Conservation (phyloP, 1,140 invertebrate species). For the Mercenaria mercenaria region DNA sequence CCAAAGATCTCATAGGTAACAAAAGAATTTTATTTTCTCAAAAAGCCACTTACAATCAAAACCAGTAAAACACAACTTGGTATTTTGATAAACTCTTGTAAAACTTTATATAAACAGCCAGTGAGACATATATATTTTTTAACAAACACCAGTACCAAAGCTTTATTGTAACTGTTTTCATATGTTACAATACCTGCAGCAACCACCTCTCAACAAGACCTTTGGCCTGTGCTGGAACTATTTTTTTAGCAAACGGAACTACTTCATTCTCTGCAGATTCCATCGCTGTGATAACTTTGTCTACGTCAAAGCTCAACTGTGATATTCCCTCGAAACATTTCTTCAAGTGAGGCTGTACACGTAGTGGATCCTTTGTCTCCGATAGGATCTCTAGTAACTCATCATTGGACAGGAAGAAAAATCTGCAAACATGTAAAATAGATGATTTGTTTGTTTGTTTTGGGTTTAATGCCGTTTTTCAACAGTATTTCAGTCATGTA, state of each 20-base stretch:
- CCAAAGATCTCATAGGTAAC: too few species aligned
- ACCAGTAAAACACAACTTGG: too few species aligned
- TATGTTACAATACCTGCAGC: constrained; percentile 78
- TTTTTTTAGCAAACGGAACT: constrained; percentile 92
- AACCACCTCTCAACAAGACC: constrained; percentile 86
- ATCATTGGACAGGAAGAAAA: constrained; percentile 89
- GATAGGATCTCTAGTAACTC: constrained; percentile 86
- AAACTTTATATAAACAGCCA: too few species aligned
- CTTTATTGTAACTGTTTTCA: too few species aligned
- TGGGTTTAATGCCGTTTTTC: too few species aligned
- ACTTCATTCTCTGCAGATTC: constrained; percentile 95
- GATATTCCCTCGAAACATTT: constrained; percentile 89
- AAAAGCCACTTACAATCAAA: too few species aligned
- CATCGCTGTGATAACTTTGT: constrained; percentile 95
- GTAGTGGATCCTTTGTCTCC: constrained; percentile 87
- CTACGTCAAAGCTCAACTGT: constrained; percentile 87
- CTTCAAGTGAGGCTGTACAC: constrained; percentile 86
- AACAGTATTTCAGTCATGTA: too few species aligned
- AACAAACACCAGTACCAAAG: too few species aligned
- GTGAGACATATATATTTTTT: too few species aligned
- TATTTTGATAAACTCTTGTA: too few species aligned
- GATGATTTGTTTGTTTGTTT: too few species aligned
- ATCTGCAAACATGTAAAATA: constrained; percentile 76
- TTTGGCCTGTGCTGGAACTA: constrained; percentile 93
- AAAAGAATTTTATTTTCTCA: too few species aligned